Evolutionary conservation across 2,888 invertebrate species (phyloP).

Genomic region (Fragum whitleyi): DNA sequence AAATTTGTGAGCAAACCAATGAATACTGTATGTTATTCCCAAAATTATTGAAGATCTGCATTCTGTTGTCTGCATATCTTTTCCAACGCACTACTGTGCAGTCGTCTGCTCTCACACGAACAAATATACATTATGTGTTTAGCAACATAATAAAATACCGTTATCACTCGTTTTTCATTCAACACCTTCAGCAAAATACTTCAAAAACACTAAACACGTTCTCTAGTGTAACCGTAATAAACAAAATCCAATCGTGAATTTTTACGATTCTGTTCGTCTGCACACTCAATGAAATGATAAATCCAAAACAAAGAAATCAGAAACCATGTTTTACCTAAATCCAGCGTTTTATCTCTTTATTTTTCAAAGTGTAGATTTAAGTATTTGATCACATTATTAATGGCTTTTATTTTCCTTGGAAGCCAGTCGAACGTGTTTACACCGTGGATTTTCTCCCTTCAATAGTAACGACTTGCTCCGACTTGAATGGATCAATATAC

Average conservation of each 20-base stretch:
- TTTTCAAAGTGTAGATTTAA: neutral
- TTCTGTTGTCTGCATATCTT: no score
- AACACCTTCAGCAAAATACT: slow-evolving; percentile 4
- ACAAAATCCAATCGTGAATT: neutral
- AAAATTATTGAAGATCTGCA: no score
- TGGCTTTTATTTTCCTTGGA: slow-evolving; percentile 1
- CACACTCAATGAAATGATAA: neutral
- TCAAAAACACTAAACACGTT: neutral
- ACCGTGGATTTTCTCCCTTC: slow-evolving; percentile 30
- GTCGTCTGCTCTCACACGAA: no score
- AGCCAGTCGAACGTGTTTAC: slow-evolving; percentile 21
- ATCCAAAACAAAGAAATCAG: neutral
- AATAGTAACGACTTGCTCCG: slow-evolving; percentile 9
- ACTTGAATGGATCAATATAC: neutral
- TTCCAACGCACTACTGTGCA: no score
- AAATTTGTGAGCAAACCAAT: no score
- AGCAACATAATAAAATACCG: neutral
- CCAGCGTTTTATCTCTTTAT: neutral
- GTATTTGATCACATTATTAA: neutral
- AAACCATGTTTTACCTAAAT: neutral
- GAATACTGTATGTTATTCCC: no score
- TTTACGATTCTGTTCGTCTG: no score
- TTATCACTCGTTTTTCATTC: slow-evolving; percentile 17
- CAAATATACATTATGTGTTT: no score
- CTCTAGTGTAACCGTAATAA: slow-evolving; percentile 7